Evolutionary conservation across 2,113 vertebrate genomes (phyloP).

Genomic region (Zapornia atra): DNA sequence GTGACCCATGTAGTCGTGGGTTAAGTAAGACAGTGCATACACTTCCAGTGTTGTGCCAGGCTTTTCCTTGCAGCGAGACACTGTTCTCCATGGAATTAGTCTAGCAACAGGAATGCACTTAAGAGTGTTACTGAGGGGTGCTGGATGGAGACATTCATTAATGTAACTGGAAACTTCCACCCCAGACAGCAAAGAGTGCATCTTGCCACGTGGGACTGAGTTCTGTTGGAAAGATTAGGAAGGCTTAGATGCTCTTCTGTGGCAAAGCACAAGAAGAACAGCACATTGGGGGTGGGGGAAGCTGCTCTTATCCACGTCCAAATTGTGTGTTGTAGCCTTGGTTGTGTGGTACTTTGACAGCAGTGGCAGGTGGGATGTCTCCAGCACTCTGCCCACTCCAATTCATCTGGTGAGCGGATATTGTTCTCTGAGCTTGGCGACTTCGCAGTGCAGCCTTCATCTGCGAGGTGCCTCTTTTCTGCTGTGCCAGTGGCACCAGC

Average conservation of each 20-base stretch:
- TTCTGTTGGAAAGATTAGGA: not conserved
- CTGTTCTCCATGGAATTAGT: not conserved
- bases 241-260: not conserved
- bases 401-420: not conserved
- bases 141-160: not conserved
- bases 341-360: not conserved
- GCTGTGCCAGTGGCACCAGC: not conserved
- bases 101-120: not conserved
- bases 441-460: not conserved
- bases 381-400: not conserved
- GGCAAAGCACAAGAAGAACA: not conserved
- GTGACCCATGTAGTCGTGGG: not conserved
- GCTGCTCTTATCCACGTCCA: not conserved
- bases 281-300: not conserved
- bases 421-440: not conserved
- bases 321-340: not conserved
- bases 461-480: not conserved
- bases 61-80: not conserved
- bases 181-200: not conserved
- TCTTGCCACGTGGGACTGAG: not conserved
- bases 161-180: not conserved
- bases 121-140: not conserved
- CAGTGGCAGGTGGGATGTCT: not conserved
- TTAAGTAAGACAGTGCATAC: not conserved
- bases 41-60: not conserved